Percentiles rank a stretch among this genome's conserved stretches.
Evolutionary conservation across 2,797 vertebrate species (phyloP).

Genomic region (Esox lucius): DNA sequence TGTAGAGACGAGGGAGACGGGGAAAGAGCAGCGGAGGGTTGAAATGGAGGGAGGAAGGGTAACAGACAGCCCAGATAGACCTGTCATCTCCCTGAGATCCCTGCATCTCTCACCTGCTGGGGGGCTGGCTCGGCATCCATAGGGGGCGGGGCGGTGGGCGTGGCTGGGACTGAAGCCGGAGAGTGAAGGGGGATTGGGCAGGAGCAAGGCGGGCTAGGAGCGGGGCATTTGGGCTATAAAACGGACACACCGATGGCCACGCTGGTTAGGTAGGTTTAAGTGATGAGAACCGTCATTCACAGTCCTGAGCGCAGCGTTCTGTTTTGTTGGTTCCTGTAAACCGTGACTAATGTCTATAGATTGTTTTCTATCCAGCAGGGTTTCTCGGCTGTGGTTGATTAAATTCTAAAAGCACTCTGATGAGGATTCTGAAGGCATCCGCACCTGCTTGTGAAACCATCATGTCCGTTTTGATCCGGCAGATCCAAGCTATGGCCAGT

Average conservation of each 20-base stretch:
- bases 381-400: slow-evolving; percentile 46
- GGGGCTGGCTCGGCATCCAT: slow-evolving; percentile 7
- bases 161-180: slow-evolving; percentile 4
- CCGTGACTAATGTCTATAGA: background rate
- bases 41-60: slow-evolving; percentile 59
- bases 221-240: too few species aligned
- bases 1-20: background rate
- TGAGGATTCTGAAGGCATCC: slow-evolving; percentile 43
- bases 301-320: background rate
- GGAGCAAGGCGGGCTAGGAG: too few species aligned
- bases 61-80: slow-evolving; percentile 71
- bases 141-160: background rate
- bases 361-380: slow-evolving; percentile 17
- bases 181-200: background rate
- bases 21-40: slow-evolving; percentile 35
- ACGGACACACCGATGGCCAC: too few species aligned
- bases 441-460: slow-evolving; percentile 52
- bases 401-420: slow-evolving; percentile 50
- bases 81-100: slow-evolving; percentile 67
- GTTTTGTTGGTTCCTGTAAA: background rate
- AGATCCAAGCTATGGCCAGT: slow-evolving; percentile 66
- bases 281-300: background rate
- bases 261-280: background rate
- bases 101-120: slow-evolving; percentile 61
- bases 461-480: slow-evolving; percentile 65